Evolutionary conservation across 2,797 vertebrate species (phyloP).

Genomic region (Toxotes lorentzi): DNA sequence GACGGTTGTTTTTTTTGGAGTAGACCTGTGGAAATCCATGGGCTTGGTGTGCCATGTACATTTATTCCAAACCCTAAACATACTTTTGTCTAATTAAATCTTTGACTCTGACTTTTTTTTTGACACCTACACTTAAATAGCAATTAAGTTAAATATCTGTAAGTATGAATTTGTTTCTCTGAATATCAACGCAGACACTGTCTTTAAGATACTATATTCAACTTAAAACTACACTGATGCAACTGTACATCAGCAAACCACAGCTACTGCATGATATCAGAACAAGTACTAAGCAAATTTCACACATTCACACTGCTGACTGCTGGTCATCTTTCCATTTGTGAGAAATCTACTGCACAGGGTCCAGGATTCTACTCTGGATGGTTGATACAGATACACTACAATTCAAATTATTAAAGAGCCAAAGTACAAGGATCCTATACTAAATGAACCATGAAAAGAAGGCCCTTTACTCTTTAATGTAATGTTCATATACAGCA

Average conservation of each 20-base stretch:
- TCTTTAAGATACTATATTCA: constrained; percentile 87
- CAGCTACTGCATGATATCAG: neutral
- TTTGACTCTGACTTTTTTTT: constrained; percentile 37
- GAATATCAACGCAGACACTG: neutral
- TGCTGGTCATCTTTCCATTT: neutral
- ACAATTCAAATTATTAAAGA: neutral
- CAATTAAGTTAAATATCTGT: neutral
- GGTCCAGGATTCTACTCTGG: neutral
- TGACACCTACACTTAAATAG: constrained; percentile 4
- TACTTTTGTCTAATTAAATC: constrained; percentile 69
- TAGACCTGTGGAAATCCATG: neutral
- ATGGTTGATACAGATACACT: neutral
- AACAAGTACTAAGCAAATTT: too few relatives aligned
- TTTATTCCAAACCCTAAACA: constrained; percentile 65
- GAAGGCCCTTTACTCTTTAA: neutral
- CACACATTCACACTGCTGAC: constrained; percentile 9
- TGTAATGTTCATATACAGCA: neutral
- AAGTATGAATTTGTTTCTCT: neutral
- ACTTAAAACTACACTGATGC: constrained; percentile 77
- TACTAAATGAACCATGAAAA: neutral
- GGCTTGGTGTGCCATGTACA: constrained; percentile 47
- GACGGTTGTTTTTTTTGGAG: constrained; percentile 16
- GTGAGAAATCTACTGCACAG: neutral
- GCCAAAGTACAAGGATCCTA: neutral
- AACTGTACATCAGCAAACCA: constrained; percentile 74